Evolutionary conservation across 2,113 vertebrate species (phyloP), one percentile per base, ranked within the genome.

Genomic region (Pogonocichla stellata): DNA sequence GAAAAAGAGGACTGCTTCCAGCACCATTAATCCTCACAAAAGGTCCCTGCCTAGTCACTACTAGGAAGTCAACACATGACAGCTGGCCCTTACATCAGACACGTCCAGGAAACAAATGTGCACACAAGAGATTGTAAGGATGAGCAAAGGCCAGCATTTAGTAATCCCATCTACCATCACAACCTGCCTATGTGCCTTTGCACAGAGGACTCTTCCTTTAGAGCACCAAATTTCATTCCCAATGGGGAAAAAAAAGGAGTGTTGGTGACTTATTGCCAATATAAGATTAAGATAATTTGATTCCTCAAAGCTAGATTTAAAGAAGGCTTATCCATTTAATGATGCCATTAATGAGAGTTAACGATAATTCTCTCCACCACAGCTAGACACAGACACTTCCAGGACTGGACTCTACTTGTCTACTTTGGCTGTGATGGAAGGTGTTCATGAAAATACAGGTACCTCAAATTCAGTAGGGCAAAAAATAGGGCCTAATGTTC

Each of bases 221-320:
- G 47, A 90, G 17, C 0, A 0, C 40, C 29, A 80, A 36, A 84
- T 58, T 88, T 88, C 33, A 51, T 18, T 70, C 42, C 47, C 58
- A 47, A 56, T 28, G 28, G 36, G 5, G 8, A 19, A 56, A 38
- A 38, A 28, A 10, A 3, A 20, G 45, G 15, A 70, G 28, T 18
- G 24, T 8, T 67, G 42, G 12, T 80, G 51, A 92, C 28, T 90
- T 92, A 74, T 6, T 84, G 73, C 40, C 61, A 80, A 51, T 54
- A 56, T 8, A 69, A 86, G 47, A 86, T 69, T 69, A 92, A 86
- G 79, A 67, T 12, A 92, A 71, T 82, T 47, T 72, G 29, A 40
- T 64, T 89, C 40, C 78, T 87, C 48, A 87, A 85, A 90, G 74
- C n/a, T 42, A 79, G 54, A 71, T 45, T 95, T 85, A 82, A 92